Evolutionary conservation across 2,113 vertebrate species (phyloP).

Genomic region (Castor canadensis): DNA sequence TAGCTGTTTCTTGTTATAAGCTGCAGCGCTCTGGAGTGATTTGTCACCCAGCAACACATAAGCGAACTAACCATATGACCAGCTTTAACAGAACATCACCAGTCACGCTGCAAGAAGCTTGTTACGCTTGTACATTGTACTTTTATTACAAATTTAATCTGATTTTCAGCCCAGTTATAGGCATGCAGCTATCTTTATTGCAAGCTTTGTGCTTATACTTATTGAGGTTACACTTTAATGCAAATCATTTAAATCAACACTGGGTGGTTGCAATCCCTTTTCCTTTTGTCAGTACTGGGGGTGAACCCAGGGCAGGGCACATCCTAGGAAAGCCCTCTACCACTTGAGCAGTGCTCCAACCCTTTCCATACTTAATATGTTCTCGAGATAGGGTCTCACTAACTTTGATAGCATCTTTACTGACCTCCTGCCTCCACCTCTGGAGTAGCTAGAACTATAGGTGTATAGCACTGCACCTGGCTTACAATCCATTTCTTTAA

Average conservation of each 20-base stretch:
- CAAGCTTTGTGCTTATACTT: background rate
- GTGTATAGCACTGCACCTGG: background rate
- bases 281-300: background rate
- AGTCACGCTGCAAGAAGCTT: background rate
- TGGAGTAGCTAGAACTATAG: no score
- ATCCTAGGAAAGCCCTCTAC: no score
- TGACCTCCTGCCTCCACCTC: no score
- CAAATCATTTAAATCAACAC: background rate
- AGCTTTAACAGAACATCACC: fast-evolving
- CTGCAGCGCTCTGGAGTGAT: background rate
- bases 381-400: no score
- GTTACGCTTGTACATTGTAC: background rate
- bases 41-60: fast-evolving
- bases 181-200: background rate
- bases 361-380: no score
- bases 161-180: background rate
- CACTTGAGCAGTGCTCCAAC: no score
- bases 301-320: no score
- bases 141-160: background rate
- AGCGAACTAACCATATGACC: fast-evolving
- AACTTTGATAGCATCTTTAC: no score
- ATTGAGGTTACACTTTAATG: background rate
- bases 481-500: background rate
- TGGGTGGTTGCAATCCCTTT: background rate
- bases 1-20: no score